These are phyloP conservation scores for Potamilus streckersoni DNA, from an alignment of 1,140 invertebrate genomes.

Conservation along the genomic window DNA sequence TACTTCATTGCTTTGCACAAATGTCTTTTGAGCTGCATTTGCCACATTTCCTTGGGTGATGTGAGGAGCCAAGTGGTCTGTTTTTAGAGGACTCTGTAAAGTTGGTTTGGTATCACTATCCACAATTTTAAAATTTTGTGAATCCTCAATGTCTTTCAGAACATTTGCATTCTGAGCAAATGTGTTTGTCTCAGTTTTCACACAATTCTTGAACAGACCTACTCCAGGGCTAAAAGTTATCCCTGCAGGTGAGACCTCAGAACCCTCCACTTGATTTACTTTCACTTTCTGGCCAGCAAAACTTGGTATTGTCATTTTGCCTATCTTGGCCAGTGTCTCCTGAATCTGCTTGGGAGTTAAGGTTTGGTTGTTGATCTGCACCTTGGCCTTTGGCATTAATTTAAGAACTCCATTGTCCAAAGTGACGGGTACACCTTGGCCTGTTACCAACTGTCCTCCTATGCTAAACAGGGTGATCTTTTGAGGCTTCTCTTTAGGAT, in stretches of 20 bases:
- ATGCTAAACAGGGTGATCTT: slow-evolving; percentile 35
- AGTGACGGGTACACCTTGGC: slow-evolving; percentile 45
- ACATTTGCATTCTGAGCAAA: no score
- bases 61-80: no score
- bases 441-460: slow-evolving; percentile 44
- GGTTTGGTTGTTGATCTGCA: slow-evolving; percentile 28
- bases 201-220: no score
- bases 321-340: slow-evolving; percentile 28
- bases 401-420: slow-evolving; percentile 38
- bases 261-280: background rate
- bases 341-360: slow-evolving; percentile 26
- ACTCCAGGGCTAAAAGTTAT: no score
- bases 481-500: slow-evolving; percentile 11
- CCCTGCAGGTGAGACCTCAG: background rate
- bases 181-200: no score
- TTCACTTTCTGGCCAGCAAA: slow-evolving; percentile 1
- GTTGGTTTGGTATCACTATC: no score
- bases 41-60: no score
- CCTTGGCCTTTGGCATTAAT: slow-evolving; percentile 31
- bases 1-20: no score
- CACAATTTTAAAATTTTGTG: no score
- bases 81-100: no score
- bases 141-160: no score
- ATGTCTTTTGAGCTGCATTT: no score
- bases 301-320: slow-evolving; percentile 14